These are phyloP conservation scores for Scaptodrosophila lebanonensis DNA, from an alignment of 1,140 invertebrate genomes.

Conservation along the genomic window DNA sequence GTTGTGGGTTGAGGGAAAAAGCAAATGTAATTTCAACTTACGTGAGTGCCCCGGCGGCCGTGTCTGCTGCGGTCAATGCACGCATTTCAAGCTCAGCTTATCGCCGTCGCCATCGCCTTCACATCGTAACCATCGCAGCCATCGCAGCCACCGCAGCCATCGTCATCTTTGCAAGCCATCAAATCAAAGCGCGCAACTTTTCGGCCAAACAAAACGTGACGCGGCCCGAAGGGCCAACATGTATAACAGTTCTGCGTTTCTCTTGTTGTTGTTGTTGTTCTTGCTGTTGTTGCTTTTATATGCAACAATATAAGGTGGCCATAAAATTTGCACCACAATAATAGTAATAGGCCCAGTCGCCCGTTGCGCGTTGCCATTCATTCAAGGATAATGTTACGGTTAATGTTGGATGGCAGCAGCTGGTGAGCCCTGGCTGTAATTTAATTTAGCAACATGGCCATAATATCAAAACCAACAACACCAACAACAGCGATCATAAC, in stretches of 20 bases:
- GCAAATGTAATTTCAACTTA: slow-evolving; percentile 64
- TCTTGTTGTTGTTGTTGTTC: not conserved
- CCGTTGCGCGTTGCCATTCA: slow-evolving; percentile 47
- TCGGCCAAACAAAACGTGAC: slow-evolving; percentile 52
- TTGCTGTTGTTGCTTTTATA: not conserved
- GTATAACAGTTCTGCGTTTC: slow-evolving; percentile 31
- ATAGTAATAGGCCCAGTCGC: slow-evolving; percentile 40
- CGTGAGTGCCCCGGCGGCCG: slow-evolving; percentile 43
- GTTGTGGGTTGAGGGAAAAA: too few species aligned
- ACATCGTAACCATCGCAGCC: slow-evolving; percentile 14
- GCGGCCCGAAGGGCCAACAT: slow-evolving; percentile 54
- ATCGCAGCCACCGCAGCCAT: slow-evolving; percentile 1
- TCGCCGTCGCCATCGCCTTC: slow-evolving; percentile 2
- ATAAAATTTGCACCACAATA: slow-evolving; percentile 72
- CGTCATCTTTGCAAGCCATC: slow-evolving; percentile 46
- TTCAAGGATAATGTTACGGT: slow-evolving; percentile 66
- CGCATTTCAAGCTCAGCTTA: slow-evolving; percentile 57
- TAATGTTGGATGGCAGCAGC: slow-evolving; percentile 24
- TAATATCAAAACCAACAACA: slow-evolving; percentile 29
- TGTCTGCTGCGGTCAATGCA: slow-evolving; percentile 60
- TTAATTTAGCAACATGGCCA: slow-evolving; percentile 56
- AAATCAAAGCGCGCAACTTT: slow-evolving; percentile 41
- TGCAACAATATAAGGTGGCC: too few species aligned
- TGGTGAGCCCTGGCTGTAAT: slow-evolving; percentile 35
- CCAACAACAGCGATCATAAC: slow-evolving; percentile 48